Evolutionary conservation across 2,888 invertebrate genomes (phyloP).

Genomic region (Danaus chrysippus): DNA sequence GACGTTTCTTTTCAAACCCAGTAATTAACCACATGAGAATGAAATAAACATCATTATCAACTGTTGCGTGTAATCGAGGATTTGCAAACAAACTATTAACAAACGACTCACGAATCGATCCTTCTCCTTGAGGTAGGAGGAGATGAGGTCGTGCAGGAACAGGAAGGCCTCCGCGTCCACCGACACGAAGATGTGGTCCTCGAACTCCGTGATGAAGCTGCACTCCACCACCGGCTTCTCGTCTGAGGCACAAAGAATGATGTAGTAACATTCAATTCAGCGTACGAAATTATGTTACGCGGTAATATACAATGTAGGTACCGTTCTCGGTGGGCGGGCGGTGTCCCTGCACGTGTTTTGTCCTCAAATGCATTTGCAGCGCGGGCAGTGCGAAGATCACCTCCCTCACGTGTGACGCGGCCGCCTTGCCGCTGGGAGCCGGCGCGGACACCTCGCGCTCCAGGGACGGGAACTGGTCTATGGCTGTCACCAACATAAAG

Average conservation of each 20-base stretch:
- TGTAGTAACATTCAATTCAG: not conserved
- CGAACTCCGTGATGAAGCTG: slow-evolving; percentile 98
- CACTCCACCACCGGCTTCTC: slow-evolving; percentile 95
- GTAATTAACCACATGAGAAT: too few relatives aligned
- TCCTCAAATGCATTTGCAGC: slow-evolving; percentile 94
- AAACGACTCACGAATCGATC: slow-evolving; percentile 84
- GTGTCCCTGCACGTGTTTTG: slow-evolving; percentile 91
- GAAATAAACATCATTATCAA: too few relatives aligned
- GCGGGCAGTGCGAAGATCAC: slow-evolving; percentile 98
- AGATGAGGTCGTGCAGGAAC: slow-evolving; percentile 97
- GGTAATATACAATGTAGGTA: slow-evolving; percentile 16
- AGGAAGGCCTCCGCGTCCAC: slow-evolving; percentile 99
- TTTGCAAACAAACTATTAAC: too few relatives aligned
- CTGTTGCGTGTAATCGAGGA: too few relatives aligned
- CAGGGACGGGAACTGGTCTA: slow-evolving; percentile 93
- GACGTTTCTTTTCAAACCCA: too few relatives aligned
- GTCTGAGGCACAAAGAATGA: slow-evolving; percentile 60
- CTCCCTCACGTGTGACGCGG: slow-evolving; percentile 86
- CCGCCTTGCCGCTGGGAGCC: slow-evolving; percentile 72
- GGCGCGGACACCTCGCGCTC: slow-evolving; percentile 88
- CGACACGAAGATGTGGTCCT: slow-evolving; percentile 98
- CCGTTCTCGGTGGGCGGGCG: slow-evolving; percentile 83
- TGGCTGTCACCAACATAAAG: slow-evolving; percentile 77
- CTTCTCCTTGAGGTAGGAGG: slow-evolving; percentile 96
- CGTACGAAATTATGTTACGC: too few relatives aligned